These are phyloP conservation scores for Pantherophis guttatus DNA, from an alignment of 2,113 vertebrate species.

Conservation along the genomic window DNA sequence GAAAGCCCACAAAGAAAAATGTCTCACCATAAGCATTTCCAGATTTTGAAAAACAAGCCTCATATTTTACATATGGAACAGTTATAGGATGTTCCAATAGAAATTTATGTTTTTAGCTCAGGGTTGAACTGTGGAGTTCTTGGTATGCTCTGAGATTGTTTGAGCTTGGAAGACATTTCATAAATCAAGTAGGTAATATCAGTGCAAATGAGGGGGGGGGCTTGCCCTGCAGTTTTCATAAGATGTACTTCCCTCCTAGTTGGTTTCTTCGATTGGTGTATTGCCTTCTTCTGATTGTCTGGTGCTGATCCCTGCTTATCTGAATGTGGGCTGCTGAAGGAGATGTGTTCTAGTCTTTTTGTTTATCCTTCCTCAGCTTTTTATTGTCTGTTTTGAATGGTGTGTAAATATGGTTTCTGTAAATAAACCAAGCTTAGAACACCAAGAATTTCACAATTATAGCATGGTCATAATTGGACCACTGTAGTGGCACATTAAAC, in stretches of 20 bases:
- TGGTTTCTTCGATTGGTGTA: neutral
- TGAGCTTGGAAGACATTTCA: neutral
- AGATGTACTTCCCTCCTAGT: neutral
- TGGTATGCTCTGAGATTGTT: neutral
- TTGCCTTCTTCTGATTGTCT: neutral
- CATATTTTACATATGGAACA: neutral
- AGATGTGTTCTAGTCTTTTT: neutral
- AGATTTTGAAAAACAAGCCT: too few relatives aligned
- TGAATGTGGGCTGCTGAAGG: neutral
- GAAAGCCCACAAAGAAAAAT: neutral
- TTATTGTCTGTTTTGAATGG: neutral
- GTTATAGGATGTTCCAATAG: neutral
- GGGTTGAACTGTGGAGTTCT: neutral
- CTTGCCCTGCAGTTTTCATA: neutral
- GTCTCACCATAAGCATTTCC: neutral
- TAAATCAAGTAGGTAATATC: neutral
- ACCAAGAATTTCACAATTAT: neutral
- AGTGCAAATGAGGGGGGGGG: neutral
- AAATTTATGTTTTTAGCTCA: neutral
- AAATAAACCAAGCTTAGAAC: neutral
- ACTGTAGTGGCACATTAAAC: neutral
- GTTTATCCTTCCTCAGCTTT: neutral
- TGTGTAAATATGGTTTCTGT: neutral
- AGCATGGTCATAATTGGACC: neutral
- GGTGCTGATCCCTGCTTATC: neutral